Conservation (phyloP, 2,888 invertebrate species). For the Andrena haemorrhoa region DNA sequence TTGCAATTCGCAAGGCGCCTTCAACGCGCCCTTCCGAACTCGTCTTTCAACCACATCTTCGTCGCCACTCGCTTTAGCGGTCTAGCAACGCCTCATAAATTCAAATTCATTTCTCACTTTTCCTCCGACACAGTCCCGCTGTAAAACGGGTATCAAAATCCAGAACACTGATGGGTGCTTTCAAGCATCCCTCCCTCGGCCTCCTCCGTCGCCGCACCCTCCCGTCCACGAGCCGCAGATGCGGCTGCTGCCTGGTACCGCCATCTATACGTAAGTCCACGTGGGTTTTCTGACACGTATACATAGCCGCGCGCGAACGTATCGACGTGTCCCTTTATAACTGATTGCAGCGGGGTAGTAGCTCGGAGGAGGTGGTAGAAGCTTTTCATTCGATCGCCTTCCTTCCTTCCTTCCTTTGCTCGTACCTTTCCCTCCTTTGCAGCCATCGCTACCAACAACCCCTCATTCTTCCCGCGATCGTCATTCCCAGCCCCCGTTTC, state of each 20-base stretch:
- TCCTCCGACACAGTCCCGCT: neutral
- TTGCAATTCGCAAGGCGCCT: no score
- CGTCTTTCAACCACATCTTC: no score
- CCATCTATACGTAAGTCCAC: conserved; percentile 49
- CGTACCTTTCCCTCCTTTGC: conserved; percentile 43
- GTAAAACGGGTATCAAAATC: conserved; percentile 54
- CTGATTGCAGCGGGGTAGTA: conserved; percentile 66
- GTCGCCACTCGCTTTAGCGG: neutral
- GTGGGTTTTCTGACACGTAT: conserved; percentile 28
- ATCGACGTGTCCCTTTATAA: conserved; percentile 69
- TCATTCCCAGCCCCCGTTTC: conserved; percentile 52
- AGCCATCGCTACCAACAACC: conserved; percentile 46
- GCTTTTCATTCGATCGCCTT: conserved; percentile 67
- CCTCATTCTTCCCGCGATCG: conserved; percentile 61
- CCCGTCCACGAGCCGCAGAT: neutral
- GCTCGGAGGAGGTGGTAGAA: conserved; percentile 56
- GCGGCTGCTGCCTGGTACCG: conserved; percentile 34
- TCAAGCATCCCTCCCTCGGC: conserved; percentile 31
- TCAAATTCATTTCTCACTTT: neutral
- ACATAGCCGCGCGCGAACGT: conserved; percentile 36
- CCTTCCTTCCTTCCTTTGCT: conserved; percentile 40
- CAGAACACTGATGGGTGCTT: conserved; percentile 28
- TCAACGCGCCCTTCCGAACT: no score
- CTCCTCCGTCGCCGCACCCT: conserved; percentile 25
- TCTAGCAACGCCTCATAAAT: neutral